A percentile compares a stretch with the other conserved stretches of the same genome.
These are phyloP conservation scores for Paguma larvata DNA, from an alignment of 2,797 vertebrate genomes.

Conservation along the genomic window DNA sequence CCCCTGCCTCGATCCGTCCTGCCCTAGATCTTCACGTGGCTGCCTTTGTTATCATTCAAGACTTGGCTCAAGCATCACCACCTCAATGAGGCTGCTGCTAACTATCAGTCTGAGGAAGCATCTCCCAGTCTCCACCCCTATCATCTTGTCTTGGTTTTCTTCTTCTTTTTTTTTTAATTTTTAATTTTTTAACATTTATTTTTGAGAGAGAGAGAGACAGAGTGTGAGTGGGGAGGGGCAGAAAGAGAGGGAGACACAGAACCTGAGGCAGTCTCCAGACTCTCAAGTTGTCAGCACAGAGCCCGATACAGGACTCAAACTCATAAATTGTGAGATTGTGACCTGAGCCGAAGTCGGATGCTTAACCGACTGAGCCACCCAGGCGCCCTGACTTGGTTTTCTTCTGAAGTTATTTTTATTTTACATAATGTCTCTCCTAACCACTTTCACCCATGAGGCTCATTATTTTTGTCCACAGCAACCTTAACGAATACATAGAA, in stretches of 20 bases:
- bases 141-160: neutral
- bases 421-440: neutral
- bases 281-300: too few relatives aligned
- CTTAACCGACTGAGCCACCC: too few relatives aligned
- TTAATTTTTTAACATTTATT: too few relatives aligned
- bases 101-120: neutral
- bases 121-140: neutral
- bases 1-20: neutral
- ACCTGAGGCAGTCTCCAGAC: too few relatives aligned
- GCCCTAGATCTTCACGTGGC: neutral
- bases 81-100: neutral
- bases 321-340: too few relatives aligned
- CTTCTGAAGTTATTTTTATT: neutral
- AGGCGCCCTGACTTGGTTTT: neutral
- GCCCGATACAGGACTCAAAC: too few relatives aligned
- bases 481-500: neutral
- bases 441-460: neutral
- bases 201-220: too few relatives aligned
- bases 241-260: too few relatives aligned
- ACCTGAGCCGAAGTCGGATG: too few relatives aligned
- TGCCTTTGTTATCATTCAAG: neutral
- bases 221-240: too few relatives aligned
- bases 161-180: too few relatives aligned
- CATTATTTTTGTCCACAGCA: neutral
- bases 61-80: neutral